Conservation (phyloP, 53 echinoderm and acorn worm species). For the Astropecten irregularis region DNA sequence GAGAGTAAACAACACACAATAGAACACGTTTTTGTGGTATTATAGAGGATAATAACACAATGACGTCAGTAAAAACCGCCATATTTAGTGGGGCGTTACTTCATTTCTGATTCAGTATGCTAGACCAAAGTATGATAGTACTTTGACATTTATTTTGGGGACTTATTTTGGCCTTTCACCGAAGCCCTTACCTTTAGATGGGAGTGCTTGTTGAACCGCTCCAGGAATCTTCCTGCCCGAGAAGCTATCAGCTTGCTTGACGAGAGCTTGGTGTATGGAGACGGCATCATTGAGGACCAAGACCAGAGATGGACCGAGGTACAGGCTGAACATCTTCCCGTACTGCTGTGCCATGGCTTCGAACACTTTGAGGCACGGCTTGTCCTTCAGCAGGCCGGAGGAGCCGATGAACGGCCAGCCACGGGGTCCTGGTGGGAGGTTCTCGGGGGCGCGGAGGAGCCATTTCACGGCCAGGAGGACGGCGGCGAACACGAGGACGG, state of each 20-base stretch:
- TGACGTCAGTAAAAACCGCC: too few species aligned
- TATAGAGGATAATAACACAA: too few species aligned
- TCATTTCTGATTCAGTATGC: too few species aligned
- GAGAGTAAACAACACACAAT: too few species aligned
- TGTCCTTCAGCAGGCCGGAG: conserved; percentile 11
- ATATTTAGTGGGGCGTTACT: too few species aligned
- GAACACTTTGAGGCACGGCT: conserved; percentile 45
- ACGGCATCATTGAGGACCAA: conserved; percentile 63
- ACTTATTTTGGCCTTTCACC: too few species aligned
- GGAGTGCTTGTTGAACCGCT: conserved; percentile 16
- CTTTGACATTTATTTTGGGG: too few species aligned
- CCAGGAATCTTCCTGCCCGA: conserved; percentile 48
- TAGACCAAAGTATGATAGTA: too few species aligned
- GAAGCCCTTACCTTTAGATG: conserved; percentile 32
- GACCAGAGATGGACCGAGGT: conserved; percentile 49
- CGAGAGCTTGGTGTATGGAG: conserved; percentile 62
- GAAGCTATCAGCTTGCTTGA: conserved; percentile 55
- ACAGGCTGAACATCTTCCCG: conserved; percentile 66
- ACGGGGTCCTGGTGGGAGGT: conserved; percentile 61
- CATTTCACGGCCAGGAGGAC: conserved; percentile 18
- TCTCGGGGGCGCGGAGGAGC: conserved; percentile 6
- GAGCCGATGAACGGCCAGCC: conserved; percentile 62
- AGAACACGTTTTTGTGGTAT: too few species aligned
- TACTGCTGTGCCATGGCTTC: conserved; percentile 47
- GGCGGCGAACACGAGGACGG: conserved; percentile 21